These are phyloP conservation scores for Hyperopisus bebe DNA, from an alignment of 2,113 vertebrate genomes.

Conservation along the genomic window DNA sequence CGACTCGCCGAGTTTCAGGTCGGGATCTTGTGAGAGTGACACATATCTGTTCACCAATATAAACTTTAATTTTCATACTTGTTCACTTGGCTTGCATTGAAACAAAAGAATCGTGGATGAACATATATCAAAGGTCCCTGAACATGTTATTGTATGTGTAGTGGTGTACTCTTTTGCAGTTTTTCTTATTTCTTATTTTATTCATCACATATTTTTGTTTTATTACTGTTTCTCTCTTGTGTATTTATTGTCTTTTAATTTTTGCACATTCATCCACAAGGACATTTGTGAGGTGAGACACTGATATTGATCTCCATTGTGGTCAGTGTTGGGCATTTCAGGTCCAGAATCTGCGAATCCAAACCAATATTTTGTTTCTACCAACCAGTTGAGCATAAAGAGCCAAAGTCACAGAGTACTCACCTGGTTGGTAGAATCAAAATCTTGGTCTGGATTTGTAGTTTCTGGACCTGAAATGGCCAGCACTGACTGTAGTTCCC, in stretches of 20 bases:
- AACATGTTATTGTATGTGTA: background rate
- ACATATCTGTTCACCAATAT: background rate
- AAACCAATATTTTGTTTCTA: too few relatives aligned
- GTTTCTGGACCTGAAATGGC: too few relatives aligned
- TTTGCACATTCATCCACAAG: too few relatives aligned
- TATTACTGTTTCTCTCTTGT: background rate
- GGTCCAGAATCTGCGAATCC: too few relatives aligned
- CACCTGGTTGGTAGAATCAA: too few relatives aligned
- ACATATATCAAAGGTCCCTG: background rate
- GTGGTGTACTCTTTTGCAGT: background rate
- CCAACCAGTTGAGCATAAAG: too few relatives aligned
- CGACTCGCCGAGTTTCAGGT: conserved; percentile 78
- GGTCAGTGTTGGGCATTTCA: too few relatives aligned
- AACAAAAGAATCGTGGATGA: background rate
- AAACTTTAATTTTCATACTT: background rate
- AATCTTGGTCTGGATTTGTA: too few relatives aligned
- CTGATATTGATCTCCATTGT: too few relatives aligned
- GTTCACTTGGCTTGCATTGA: background rate
- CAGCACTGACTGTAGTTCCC: background rate
- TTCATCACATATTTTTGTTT: background rate
- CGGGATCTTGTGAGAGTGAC: background rate
- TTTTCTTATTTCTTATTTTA: background rate
- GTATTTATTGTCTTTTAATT: too few relatives aligned
- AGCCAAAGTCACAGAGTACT: too few relatives aligned
- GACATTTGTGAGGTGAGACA: too few relatives aligned